Conservation (phyloP, 2,888 invertebrate genomes). For the Neria commutata region DNA sequence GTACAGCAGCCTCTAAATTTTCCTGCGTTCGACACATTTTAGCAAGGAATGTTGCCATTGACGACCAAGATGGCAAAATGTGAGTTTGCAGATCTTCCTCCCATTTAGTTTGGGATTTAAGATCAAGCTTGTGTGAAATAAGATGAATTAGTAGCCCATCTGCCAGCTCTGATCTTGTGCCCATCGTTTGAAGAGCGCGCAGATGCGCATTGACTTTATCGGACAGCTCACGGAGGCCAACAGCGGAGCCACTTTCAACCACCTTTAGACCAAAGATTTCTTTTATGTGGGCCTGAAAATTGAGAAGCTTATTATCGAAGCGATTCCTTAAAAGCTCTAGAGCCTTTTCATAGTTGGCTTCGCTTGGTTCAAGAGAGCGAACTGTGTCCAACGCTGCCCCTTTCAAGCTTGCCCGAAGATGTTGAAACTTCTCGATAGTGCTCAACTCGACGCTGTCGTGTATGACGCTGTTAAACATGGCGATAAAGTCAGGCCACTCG, state of each 20-base stretch:
- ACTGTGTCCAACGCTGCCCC: conserved; percentile 10
- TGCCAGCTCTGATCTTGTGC: conserved; percentile 19
- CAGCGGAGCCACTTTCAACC: conserved; percentile 22
- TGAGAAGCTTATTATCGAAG: conserved; percentile 33
- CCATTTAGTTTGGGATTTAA: conserved; percentile 20
- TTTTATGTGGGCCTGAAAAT: conserved; percentile 32
- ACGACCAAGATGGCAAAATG: conserved; percentile 14
- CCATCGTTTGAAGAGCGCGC: conserved; percentile 24
- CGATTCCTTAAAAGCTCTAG: conserved; percentile 26
- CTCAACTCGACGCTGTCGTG: background rate
- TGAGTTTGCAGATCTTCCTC: conserved; percentile 12
- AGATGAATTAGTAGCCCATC: conserved; percentile 21
- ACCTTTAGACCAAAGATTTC: conserved; percentile 27
- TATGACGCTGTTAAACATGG: background rate
- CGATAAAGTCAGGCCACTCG: conserved; percentile 14
- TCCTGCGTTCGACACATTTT: conserved; percentile 17
- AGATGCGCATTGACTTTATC: conserved; percentile 26
- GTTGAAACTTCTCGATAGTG: background rate
- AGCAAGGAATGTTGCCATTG: conserved; percentile 18
- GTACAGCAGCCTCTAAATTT: conserved; percentile 13
- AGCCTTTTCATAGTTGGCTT: conserved; percentile 32
- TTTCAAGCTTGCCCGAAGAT: background rate
- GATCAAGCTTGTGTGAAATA: conserved; percentile 20
- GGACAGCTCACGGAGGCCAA: conserved; percentile 26
- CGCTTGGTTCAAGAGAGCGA: conserved; percentile 27